These are phyloP conservation scores for Drosophila tripunctata DNA, from an alignment of 2,888 invertebrate genomes.

Conservation along the genomic window DNA sequence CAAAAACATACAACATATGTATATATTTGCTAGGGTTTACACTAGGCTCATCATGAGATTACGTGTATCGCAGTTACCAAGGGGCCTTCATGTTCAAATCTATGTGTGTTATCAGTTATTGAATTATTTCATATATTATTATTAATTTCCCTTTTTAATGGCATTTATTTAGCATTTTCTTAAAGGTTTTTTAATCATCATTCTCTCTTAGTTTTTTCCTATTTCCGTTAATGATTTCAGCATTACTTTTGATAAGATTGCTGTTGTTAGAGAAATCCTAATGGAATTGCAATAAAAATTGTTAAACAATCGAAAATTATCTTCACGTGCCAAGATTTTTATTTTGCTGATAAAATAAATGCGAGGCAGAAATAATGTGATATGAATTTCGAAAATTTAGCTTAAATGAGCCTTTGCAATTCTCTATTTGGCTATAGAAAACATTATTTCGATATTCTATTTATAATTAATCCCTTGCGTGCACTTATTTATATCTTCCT, in stretches of 20 bases:
- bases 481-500: slow-evolving; percentile 45
- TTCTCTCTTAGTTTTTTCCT: too few species aligned
- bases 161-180: background rate
- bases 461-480: slow-evolving; percentile 36
- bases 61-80: slow-evolving; percentile 6
- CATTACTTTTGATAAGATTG: slow-evolving; percentile 14
- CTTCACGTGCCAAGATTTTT: background rate
- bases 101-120: background rate
- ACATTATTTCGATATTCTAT: slow-evolving; percentile 23
- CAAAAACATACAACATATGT: background rate
- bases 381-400: background rate
- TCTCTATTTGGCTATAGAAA: background rate
- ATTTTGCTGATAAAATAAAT: background rate
- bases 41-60: slow-evolving; percentile 3
- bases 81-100: background rate
- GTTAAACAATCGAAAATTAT: background rate
- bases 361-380: background rate
- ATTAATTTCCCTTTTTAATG: background rate
- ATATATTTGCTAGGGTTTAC: slow-evolving; percentile 35
- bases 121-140: background rate
- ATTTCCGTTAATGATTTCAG: slow-evolving; percentile 30
- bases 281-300: background rate
- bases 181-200: background rate
- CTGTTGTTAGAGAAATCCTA: background rate
- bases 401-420: background rate